These are phyloP conservation scores for Caradrina kadenii DNA, from an alignment of 2,888 invertebrate species.

Conservation along the genomic window DNA sequence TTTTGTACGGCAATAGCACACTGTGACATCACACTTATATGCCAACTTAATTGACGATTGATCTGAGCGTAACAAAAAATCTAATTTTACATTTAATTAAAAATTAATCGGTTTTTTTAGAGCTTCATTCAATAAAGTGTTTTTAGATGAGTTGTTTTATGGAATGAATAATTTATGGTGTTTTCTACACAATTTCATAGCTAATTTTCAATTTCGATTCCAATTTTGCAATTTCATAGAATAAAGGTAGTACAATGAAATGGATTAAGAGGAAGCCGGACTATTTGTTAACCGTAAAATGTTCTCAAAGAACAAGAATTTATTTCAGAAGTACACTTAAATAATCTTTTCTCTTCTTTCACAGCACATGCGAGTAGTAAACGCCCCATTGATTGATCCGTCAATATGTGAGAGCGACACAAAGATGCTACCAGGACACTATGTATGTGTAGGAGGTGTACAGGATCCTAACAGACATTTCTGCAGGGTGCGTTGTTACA, in stretches of 20 bases:
- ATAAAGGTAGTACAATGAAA: too few relatives aligned
- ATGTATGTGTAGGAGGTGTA: constrained; percentile 83
- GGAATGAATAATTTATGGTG: too few relatives aligned
- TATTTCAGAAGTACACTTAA: background rate
- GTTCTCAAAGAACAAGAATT: background rate
- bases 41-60: too few relatives aligned
- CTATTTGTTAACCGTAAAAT: background rate
- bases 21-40: too few relatives aligned
- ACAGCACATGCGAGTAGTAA: constrained; percentile 84
- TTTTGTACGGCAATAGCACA: too few relatives aligned
- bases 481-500: constrained; percentile 78
- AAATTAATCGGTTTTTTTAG: too few relatives aligned
- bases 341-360: constrained; percentile 35
- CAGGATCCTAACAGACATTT: constrained; percentile 86
- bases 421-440: constrained; percentile 80
- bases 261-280: too few relatives aligned
- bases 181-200: too few relatives aligned
- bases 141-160: background rate
- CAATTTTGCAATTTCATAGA: too few relatives aligned
- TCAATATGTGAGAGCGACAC: constrained; percentile 81
- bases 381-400: constrained; percentile 81
- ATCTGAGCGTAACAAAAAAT: too few relatives aligned
- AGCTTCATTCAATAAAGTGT: background rate
- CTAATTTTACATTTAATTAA: too few relatives aligned
- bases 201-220: too few relatives aligned